These are phyloP conservation scores for Manacus vitellinus DNA, from an alignment of 2,113 vertebrate genomes.

Conservation along the genomic window DNA sequence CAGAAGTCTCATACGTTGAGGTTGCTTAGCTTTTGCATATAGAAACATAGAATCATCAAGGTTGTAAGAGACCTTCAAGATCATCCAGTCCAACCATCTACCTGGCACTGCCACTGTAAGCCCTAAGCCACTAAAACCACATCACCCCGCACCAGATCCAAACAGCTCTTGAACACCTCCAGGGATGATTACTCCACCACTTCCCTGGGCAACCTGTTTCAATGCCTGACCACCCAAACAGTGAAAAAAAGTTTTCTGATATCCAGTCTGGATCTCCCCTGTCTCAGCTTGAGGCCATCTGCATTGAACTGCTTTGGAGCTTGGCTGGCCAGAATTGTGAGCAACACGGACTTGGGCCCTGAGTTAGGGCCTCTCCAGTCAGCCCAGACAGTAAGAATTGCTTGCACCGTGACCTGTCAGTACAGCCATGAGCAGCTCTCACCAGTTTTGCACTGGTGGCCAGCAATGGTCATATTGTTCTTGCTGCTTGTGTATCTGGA, in stretches of 20 bases:
- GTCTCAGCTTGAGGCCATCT: background rate
- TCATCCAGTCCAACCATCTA: background rate
- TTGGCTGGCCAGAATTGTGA: background rate
- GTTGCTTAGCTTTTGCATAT: background rate
- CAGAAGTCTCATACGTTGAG: background rate
- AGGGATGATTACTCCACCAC: background rate
- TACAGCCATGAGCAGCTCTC: background rate
- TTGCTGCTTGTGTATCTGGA: background rate
- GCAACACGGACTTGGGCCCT: background rate
- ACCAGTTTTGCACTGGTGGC: background rate
- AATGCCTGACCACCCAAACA: background rate
- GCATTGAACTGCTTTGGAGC: background rate
- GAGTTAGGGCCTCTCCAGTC: too few species aligned
- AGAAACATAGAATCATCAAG: background rate
- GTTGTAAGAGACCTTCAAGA: background rate
- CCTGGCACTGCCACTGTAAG: background rate
- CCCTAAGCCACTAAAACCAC: background rate
- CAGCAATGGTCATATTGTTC: background rate
- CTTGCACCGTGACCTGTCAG: rapidly evolving
- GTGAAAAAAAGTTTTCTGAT: background rate
- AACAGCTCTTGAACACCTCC: background rate
- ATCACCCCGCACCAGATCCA: background rate
- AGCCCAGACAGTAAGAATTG: background rate
- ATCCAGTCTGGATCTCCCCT: background rate
- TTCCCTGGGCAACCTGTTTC: background rate